Conservation (phyloP, 1,140 invertebrate species). For the Diachasmimorpha longicaudata region DNA sequence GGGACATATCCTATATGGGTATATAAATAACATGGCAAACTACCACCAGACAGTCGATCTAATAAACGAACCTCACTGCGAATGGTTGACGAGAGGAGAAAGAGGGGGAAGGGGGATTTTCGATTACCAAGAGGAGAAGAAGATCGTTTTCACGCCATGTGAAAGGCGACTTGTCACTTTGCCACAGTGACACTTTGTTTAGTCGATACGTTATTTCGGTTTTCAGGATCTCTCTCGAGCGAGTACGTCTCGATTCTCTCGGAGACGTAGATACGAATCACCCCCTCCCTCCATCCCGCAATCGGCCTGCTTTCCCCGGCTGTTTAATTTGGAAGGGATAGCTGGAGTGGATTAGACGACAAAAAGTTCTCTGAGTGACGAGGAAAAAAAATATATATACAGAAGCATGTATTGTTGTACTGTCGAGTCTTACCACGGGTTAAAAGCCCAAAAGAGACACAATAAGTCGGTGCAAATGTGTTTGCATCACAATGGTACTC, state of each 20-base stretch:
- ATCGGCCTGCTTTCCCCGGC: not conserved
- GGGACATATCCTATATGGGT: constrained; percentile 18
- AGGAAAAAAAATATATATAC: constrained; percentile 28
- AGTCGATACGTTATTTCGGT: constrained; percentile 40
- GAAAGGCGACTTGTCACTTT: constrained; percentile 40
- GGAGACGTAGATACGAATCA: not conserved
- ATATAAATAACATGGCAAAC: constrained; percentile 30
- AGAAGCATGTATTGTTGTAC: constrained; percentile 25
- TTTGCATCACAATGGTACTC: constrained; percentile 25
- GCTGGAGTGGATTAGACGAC: not conserved
- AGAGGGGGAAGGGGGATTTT: constrained; percentile 28
- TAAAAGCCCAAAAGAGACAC: constrained; percentile 5
- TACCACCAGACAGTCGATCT: constrained; percentile 34
- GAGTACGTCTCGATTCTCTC: not conserved
- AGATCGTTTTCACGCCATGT: constrained; percentile 48
- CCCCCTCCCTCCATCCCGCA: not conserved
- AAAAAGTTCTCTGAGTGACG: constrained; percentile 10
- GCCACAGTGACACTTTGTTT: constrained; percentile 56
- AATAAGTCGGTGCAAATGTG: not conserved
- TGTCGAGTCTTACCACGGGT: constrained; percentile 17
- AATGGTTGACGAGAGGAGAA: not conserved
- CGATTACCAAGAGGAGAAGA: constrained; percentile 28
- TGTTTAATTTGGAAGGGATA: not conserved
- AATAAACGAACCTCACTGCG: constrained; percentile 26
- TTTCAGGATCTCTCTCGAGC: not conserved